These are phyloP conservation scores for Monochamus saltuarius DNA, from an alignment of 1,140 invertebrate species.

Conservation along the genomic window DNA sequence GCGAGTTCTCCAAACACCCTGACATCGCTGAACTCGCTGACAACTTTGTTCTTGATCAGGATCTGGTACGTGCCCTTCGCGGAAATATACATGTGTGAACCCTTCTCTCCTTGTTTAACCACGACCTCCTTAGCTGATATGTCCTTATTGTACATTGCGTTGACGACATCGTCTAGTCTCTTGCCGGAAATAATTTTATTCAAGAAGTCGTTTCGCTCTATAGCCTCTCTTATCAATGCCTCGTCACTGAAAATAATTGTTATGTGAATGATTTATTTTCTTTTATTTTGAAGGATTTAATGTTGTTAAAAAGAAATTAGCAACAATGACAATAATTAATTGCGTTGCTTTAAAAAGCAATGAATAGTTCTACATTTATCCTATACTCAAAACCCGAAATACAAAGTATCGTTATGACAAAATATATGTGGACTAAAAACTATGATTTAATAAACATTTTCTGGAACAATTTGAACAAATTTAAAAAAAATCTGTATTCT, in stretches of 20 bases:
- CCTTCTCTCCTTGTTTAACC: conserved; percentile 40
- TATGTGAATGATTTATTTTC: too few relatives aligned
- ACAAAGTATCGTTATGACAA: too few relatives aligned
- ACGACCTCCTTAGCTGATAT: conserved; percentile 31
- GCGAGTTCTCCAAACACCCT: conserved; percentile 42
- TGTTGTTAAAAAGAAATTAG: too few relatives aligned
- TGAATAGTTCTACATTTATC: too few relatives aligned
- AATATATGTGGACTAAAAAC: too few relatives aligned
- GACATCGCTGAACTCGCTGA: conserved; percentile 31
- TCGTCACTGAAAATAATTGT: conserved; percentile 34
- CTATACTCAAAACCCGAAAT: too few relatives aligned
- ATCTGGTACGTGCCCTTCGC: conserved; percentile 32
- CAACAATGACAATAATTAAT: too few relatives aligned
- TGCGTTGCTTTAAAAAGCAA: too few relatives aligned
- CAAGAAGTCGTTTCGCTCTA: conserved; percentile 41
- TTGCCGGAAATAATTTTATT: conserved; percentile 34
- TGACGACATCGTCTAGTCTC: conserved; percentile 34
- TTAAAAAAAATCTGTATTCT: too few relatives aligned
- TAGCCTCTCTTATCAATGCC: conserved; percentile 36
- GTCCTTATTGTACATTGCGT: conserved; percentile 36
- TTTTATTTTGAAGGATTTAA: too few relatives aligned
- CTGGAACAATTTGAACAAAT: too few relatives aligned
- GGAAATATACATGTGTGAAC: conserved; percentile 40
- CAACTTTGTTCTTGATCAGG: conserved; percentile 31
- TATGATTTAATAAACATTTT: too few relatives aligned